phyloP scores from a whole-genome alignment of 2,113 vertebrate species.

The Ophiodon elongatus region DNA sequence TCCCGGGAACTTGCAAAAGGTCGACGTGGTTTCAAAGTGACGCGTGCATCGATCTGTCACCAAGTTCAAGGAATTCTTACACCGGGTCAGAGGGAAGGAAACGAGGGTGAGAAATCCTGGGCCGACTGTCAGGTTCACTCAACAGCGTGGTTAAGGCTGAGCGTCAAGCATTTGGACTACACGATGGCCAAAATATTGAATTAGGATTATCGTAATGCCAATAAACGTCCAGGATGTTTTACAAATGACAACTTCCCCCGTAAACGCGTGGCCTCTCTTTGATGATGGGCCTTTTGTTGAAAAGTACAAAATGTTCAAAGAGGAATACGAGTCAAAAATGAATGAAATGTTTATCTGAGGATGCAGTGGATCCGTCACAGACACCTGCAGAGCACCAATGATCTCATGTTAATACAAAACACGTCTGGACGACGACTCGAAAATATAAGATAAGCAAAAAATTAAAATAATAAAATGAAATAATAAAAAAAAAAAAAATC shows the following conservation, averaged over 20 bases:
- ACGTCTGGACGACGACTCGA: not conserved
- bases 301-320: constrained; percentile 42
- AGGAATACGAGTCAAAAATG: constrained; percentile 14
- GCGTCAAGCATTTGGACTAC: constrained; percentile 29
- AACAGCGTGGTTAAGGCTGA: constrained; percentile 63
- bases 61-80: constrained; percentile 41
- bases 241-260: constrained; percentile 1
- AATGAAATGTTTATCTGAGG: not conserved
- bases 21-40: constrained; percentile 65
- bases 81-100: not conserved
- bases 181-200: not conserved
- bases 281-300: constrained; percentile 21
- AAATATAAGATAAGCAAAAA: not conserved
- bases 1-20: constrained; percentile 43
- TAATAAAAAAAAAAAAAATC: constrained; percentile 41
- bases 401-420: constrained; percentile 46
- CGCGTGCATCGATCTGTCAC: constrained; percentile 70
- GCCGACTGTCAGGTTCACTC: constrained; percentile 13
- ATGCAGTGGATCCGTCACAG: constrained; percentile 7
- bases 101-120: not conserved
- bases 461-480: too few species aligned
- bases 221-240: not conserved
- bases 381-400: constrained; percentile 38
- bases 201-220: constrained; percentile 6
- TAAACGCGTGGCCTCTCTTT: constrained; percentile 28